phyloP scores from a whole-genome alignment of 2,888 invertebrate genomes.

The Agrotis exclamationis region DNA sequence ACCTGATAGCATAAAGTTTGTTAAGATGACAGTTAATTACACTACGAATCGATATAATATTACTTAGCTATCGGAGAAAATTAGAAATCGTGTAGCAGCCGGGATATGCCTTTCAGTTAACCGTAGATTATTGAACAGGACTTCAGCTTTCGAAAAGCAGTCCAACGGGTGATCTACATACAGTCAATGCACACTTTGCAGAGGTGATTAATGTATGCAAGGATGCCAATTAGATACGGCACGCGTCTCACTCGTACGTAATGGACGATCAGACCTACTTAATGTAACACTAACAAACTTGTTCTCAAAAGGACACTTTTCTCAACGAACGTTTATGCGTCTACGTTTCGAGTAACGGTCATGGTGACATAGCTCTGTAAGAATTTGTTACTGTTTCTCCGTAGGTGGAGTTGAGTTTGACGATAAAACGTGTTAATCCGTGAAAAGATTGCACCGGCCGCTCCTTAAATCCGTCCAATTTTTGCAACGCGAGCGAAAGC shows the following conservation, averaged over 20 bases:
- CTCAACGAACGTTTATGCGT: conserved; percentile 67
- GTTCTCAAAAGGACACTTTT: conserved; percentile 79
- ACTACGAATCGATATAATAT: conserved; percentile 52
- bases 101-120: conserved; percentile 82
- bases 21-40: conserved; percentile 73
- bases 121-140: conserved; percentile 81
- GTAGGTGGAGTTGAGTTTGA: conserved; percentile 76
- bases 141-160: conserved; percentile 82
- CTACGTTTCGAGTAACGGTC: conserved; percentile 78
- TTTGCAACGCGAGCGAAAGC: not conserved
- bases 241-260: conserved; percentile 73
- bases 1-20: conserved; percentile 49
- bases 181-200: conserved; percentile 71
- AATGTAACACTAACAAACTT: conserved; percentile 72
- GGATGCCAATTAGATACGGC: conserved; percentile 86
- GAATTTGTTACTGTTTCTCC: conserved; percentile 77
- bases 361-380: conserved; percentile 77
- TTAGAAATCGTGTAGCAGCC: conserved; percentile 79
- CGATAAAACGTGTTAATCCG: conserved; percentile 68
- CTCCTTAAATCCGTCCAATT: conserved; percentile 21
- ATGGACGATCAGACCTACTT: conserved; percentile 71
- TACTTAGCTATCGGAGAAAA: conserved; percentile 73
- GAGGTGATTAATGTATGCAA: conserved; percentile 82
- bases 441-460: conserved; percentile 49
- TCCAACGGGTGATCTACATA: conserved; percentile 77